These are phyloP conservation scores for Pampus argenteus DNA, from an alignment of 2,797 vertebrate species.

Conservation along the genomic window DNA sequence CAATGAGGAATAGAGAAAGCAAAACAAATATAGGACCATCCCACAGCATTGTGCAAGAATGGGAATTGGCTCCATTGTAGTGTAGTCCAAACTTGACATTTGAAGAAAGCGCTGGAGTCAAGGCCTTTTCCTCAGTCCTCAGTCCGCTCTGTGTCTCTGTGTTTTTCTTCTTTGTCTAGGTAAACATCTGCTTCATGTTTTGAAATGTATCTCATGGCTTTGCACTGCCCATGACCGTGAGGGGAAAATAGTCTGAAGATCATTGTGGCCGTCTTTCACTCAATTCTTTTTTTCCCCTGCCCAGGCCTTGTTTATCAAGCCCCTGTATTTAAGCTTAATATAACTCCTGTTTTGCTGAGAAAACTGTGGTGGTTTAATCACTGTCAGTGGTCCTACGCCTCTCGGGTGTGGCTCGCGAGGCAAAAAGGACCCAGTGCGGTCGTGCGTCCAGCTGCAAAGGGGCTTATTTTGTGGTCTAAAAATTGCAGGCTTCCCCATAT, in stretches of 20 bases:
- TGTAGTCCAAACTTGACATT: constrained; percentile 70
- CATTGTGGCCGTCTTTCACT: constrained; percentile 82
- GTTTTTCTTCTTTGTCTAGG: constrained; percentile 81
- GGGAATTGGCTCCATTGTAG: constrained; percentile 64
- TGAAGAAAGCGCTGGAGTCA: constrained; percentile 65
- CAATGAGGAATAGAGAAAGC: constrained; percentile 66
- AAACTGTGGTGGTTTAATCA: constrained; percentile 88
- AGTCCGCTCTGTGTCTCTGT: constrained; percentile 55
- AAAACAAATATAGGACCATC: constrained; percentile 68
- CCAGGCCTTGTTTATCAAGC: constrained; percentile 89
- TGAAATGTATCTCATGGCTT: constrained; percentile 81
- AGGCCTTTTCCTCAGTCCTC: constrained; percentile 60
- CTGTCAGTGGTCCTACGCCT: constrained; percentile 88
- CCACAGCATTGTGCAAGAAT: constrained; percentile 70
- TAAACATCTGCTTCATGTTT: constrained; percentile 87
- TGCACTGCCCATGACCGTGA: constrained; percentile 81
- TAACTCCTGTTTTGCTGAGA: constrained; percentile 91
- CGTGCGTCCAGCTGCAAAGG: constrained; percentile 86
- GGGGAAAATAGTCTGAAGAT: constrained; percentile 84
- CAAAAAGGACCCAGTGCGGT: constrained; percentile 85
- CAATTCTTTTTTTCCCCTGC: constrained; percentile 81
- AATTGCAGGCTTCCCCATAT: constrained; percentile 87
- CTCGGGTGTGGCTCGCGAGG: constrained; percentile 83
- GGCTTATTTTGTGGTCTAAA: constrained; percentile 90
- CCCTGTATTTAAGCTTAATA: constrained; percentile 92